Base-by-base conservation (phyloP, 2,113 vertebrate species). In the Chauna torquata region DNA sequence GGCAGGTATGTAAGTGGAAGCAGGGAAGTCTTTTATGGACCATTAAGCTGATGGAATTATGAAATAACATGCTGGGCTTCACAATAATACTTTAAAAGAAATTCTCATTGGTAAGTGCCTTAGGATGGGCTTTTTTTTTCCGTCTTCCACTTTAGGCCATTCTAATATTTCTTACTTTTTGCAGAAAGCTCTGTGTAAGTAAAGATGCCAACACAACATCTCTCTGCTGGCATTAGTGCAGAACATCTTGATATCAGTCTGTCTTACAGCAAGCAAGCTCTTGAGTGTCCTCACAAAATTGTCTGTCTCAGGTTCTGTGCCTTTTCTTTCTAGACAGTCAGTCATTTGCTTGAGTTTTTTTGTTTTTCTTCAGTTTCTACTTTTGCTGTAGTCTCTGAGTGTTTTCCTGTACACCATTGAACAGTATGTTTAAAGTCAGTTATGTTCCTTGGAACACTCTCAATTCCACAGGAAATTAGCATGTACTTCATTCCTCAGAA, bases 1-100 rank as follows among this genome's bases (percentile, higher is more conserved):
- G 71, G 89, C 91, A 91, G 90, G 82, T 87, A 91, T 62, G 28
- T 95, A 91, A 97, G 89, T 86, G 68, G 87, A 95, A 95, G 88
- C 89, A 97, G 62, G 84, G 59, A 92, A 85, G 62, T 92, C 81
- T 92, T 94, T 92, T 92, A 95, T 92, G 81, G 70, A 58, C 70
- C 78, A 82, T 95, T 95, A 95, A 91, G 58, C 68, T 92, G 90
- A 95, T 92, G 82, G 78, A 96, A 90, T 75, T 77, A 92, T 82
- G 91, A 94, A 94, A 57, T 79, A 95, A 85, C 49, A 30, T 66
- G 49, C 71, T 87, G 58, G 58, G 70, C 86, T 87, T 80, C 38
- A 14, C 84, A 86, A 22, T 77, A 69, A 23, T 52, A 62, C 74
- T 94, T 85, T 91, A 49, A 66, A 88, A 88, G 6, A 95, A 82